Evolutionary conservation across 1,140 invertebrate genomes (phyloP), one percentile per base, ranked within the genome.

Genomic region (Philotrypesis tridentata): DNA sequence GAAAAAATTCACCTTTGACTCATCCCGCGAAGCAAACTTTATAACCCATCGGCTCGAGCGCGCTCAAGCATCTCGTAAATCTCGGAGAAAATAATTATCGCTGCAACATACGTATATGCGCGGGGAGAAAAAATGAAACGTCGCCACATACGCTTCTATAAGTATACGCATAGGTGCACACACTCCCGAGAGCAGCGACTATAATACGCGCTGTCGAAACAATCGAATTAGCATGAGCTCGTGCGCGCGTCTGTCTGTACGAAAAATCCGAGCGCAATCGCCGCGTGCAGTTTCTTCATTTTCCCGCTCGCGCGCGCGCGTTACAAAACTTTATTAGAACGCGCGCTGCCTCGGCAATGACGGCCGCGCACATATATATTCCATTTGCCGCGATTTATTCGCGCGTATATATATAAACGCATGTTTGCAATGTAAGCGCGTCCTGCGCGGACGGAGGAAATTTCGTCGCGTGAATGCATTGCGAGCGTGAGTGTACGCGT

Each of bases 261-360:
- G 67, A 72, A 48, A 72, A n/a, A 72, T 72, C 67, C 6, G 31
- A 70, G 29, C 31, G 67, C 31, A 70, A 70, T 33, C 29, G 11
- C 27, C 12, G 12, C 31, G 67, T 55, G 48, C 48, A 79, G 43
- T 72, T 79, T 79, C 77, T 79, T 79, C 68, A 72, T 72, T 71
- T 70, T 61, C 33, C 11, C 43, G 8, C 70, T 7, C 29, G 67
- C n/a, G n/a, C n/a, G n/a, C n/a, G 37, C 67, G 72, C 27, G 4
- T 79, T 72, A 61, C 31, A 72, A 79, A 79, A 79, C 60, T 5
- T 43, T 71, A 72, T 79, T 72, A 79, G 67, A 72, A 79, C 65
- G 67, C 77, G 55, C 3, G 7, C 37, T 72, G 77, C 29, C 17
- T 79, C 29, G 12, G 9, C 65, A 79, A 79, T 79, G 37, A 68